Conservation (phyloP, 2,113 vertebrate genomes). For the Tor tambroides region DNA sequence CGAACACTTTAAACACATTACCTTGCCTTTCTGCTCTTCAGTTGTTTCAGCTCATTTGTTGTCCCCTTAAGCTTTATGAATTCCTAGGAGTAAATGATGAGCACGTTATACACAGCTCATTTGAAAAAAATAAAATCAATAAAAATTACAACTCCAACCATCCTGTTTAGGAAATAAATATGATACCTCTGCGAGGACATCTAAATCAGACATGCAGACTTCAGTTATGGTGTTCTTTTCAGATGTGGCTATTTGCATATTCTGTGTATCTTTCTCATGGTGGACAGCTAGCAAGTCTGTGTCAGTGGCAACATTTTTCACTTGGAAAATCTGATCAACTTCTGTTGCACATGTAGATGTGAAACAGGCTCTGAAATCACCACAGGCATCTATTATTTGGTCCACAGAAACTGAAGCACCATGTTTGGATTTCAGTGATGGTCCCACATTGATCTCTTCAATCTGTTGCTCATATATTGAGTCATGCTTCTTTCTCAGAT, state of each 20-base stretch:
- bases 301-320: slow-evolving; percentile 46
- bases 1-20: slow-evolving; percentile 31
- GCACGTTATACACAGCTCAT: background rate
- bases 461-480: background rate
- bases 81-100: slow-evolving; percentile 58
- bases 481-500: background rate
- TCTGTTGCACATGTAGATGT: slow-evolving; percentile 51
- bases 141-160: background rate
- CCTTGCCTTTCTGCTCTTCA: slow-evolving; percentile 62
- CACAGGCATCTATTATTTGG: slow-evolving; percentile 48
- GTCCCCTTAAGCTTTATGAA: slow-evolving; percentile 61
- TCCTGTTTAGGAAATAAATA: no score
- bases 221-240: slow-evolving; percentile 68
- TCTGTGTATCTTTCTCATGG: slow-evolving; percentile 58
- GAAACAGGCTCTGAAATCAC: slow-evolving; percentile 56
- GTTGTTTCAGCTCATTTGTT: slow-evolving; percentile 42
- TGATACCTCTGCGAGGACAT: slow-evolving; percentile 65
- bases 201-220: slow-evolving; percentile 70
- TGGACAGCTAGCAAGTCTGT: background rate
- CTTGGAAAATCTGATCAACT: slow-evolving; percentile 17
- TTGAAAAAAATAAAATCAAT: background rate
- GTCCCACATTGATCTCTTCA: slow-evolving; percentile 28
- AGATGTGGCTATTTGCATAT: slow-evolving; percentile 47
- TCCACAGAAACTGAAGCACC: background rate
- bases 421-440: background rate